Percentiles rank a stretch among this genome's conserved stretches.
Conservation (phyloP, 2,113 vertebrate species). For the Dasyprocta punctata region DNA sequence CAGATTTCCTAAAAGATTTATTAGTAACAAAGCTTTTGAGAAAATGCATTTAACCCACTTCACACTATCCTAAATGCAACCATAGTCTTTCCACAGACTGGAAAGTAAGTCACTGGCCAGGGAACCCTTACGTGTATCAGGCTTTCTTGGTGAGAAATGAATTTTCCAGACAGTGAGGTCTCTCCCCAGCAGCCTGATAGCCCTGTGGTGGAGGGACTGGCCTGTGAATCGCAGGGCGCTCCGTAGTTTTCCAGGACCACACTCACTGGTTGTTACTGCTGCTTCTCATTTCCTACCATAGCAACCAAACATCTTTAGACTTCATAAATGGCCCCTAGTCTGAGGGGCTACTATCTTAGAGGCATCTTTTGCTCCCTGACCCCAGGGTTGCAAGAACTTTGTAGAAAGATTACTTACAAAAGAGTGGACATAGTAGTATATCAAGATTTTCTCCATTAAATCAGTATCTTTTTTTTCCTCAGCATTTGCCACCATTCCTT, state of each 20-base stretch:
- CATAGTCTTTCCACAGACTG: background rate
- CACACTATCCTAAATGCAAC: background rate
- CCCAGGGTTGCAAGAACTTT: background rate
- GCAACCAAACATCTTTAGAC: background rate
- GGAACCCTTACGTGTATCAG: background rate
- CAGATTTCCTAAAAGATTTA: conserved; percentile 30
- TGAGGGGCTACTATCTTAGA: background rate
- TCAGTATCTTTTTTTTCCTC: background rate
- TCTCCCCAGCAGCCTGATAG: too few species aligned
- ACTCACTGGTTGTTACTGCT: background rate
- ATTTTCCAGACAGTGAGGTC: background rate
- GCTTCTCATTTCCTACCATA: background rate
- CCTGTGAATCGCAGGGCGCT: background rate
- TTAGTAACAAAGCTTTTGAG: background rate
- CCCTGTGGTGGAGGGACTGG: fast-evolving
- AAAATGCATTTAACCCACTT: background rate
- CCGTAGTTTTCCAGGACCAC: background rate
- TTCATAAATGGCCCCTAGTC: background rate
- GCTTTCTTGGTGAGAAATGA: background rate
- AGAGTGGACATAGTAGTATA: background rate
- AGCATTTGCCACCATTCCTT: background rate
- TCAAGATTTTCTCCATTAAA: background rate
- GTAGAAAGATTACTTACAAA: background rate
- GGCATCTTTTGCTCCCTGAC: background rate
- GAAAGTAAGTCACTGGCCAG: background rate